Evolutionary conservation across 2,888 invertebrate genomes (phyloP), one percentile per base, ranked within the genome.

Genomic region (Nudaria mundana): DNA sequence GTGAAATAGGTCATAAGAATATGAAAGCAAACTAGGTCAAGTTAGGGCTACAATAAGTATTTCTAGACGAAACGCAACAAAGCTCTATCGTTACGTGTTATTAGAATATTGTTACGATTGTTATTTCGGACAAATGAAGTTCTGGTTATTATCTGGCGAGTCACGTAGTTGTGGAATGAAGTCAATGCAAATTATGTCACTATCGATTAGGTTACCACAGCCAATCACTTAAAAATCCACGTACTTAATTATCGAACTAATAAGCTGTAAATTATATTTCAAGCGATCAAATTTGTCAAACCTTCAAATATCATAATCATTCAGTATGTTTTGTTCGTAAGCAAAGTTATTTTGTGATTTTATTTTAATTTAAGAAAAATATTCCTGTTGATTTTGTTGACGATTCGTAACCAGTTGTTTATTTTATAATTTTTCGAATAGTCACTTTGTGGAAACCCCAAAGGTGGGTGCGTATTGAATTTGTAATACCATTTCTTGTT

Each of bases 401-500:
- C 32, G 37, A 52, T 55, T 59, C 47, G 52, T 55, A 52, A 57
- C 50, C 59, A 48, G 49, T 59, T 49, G 54, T 57, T 68, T 64
- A 58, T 69, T 70, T 65, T 68, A 53, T 69, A 59, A 63, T 71
- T 35, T 69, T 65, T 72, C 63, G 56, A 55, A 57, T 71, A 64
- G 60, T 67, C 66, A 69, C 66, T 75, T 78, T 77, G 66, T 79
- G 74, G 69, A 75, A 70, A 71, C 69, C 86, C 86, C 85, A 63
- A 84, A 85, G 86, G 86, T 86, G 88, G 88, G 88, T 88, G 88
- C 86, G 78, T 87, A 88, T 85, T 87, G 87, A 88, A 85, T 81
- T 81, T 87, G 84, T 87, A 81, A 86, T 88, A 82, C 77, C 79
- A 79, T 88, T 88, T 88, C 88, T 91, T 93, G 92, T 91, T 92